Evolutionary conservation across 2,888 invertebrate species (phyloP).

Genomic region (Tipula confusa): DNA sequence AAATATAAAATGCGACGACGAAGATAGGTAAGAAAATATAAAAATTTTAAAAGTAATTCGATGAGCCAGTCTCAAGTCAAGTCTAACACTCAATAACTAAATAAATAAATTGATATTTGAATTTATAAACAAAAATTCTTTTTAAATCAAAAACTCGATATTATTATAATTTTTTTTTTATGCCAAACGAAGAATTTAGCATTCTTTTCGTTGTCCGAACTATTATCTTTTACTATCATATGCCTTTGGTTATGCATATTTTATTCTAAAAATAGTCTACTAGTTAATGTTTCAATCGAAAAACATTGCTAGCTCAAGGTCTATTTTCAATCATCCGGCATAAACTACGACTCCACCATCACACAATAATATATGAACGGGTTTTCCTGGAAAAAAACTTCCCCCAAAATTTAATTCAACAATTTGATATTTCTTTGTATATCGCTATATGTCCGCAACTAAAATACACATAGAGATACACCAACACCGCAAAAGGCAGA

Average conservation of each 20-base stretch:
- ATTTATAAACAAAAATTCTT: not conserved
- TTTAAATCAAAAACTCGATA: not conserved
- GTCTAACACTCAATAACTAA: not conserved
- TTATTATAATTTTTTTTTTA: not conserved
- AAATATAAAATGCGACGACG: not conserved
- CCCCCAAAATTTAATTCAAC: too few species aligned
- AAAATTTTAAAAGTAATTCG: not conserved
- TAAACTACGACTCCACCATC: too few species aligned
- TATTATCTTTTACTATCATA: too few species aligned
- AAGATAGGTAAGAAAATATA: not conserved
- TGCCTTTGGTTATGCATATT: not conserved
- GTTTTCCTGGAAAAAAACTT: too few species aligned
- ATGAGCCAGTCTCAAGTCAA: not conserved
- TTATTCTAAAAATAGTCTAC: not conserved
- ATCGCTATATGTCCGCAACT: too few species aligned
- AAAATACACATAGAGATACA: too few species aligned
- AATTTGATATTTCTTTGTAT: too few species aligned
- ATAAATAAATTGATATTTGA: not conserved
- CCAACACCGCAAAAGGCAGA: too few species aligned
- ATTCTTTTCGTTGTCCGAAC: not conserved
- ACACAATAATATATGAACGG: too few species aligned
- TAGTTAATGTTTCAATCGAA: too few species aligned
- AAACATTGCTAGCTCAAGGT: too few species aligned
- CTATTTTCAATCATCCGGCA: too few species aligned
- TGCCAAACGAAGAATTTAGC: not conserved